Evolutionary conservation across 2,888 invertebrate species (phyloP).

Genomic region (Caenorhabditis sp.): DNA sequence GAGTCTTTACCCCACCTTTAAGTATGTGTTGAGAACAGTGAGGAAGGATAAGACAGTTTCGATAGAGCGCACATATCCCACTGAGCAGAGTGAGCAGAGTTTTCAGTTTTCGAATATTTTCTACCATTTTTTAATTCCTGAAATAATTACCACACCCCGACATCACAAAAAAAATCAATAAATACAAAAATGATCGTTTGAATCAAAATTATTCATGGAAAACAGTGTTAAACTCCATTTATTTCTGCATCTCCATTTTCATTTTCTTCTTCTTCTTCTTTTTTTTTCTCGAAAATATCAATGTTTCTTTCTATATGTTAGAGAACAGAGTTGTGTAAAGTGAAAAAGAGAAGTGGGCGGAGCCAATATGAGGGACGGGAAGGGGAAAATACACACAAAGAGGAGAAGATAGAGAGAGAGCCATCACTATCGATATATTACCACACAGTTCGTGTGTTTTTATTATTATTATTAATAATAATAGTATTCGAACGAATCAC

Average conservation of each 20-base stretch:
- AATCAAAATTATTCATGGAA: too few species aligned
- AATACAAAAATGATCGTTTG: too few species aligned
- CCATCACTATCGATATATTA: not conserved
- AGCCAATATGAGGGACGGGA: not conserved
- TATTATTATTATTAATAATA: not conserved
- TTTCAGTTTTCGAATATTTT: too few species aligned
- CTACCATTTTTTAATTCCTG: too few species aligned
- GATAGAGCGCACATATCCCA: too few species aligned
- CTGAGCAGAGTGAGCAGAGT: too few species aligned
- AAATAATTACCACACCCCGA: too few species aligned
- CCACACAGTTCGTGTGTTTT: not conserved
- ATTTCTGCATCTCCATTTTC: not conserved
- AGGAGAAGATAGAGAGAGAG: not conserved
- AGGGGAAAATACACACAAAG: not conserved
- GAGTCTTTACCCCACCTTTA: too few species aligned
- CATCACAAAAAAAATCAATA: too few species aligned
- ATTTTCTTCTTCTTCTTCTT: constrained; percentile 1
- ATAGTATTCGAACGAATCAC: constrained; percentile 1
- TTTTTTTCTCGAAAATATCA: too few species aligned
- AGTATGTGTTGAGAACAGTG: too few species aligned
- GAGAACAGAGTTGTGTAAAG: not conserved
- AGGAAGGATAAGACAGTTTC: too few species aligned
- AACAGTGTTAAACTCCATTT: not conserved
- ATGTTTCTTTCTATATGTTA: not conserved
- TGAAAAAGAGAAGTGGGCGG: constrained; percentile 3